Evolutionary conservation across 2,113 vertebrate species (phyloP).

Genomic region (Eidolon helvum): DNA sequence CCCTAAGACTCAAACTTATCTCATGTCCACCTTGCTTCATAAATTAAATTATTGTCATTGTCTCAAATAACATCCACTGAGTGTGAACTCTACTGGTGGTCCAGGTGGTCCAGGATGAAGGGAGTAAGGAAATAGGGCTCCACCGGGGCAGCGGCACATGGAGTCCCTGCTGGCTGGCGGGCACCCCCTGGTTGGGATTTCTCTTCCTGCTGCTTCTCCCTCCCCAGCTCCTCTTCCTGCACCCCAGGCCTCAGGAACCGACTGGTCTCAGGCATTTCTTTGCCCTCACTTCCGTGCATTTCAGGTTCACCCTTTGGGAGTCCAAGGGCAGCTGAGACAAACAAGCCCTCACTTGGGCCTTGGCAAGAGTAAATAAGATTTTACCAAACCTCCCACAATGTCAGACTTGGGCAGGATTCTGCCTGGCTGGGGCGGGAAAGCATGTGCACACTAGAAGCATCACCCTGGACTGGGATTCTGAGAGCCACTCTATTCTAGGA

Average conservation of each 20-base stretch:
- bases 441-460: background rate
- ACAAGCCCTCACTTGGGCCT: conserved; percentile 46
- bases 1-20: background rate
- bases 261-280: background rate
- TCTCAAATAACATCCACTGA: background rate
- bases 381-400: background rate
- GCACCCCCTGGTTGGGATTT: background rate
- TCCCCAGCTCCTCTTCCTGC: background rate
- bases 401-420: conserved; percentile 16
- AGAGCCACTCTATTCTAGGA: background rate
- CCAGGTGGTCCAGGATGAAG: background rate
- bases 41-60: background rate
- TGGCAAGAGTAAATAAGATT: conserved; percentile 49
- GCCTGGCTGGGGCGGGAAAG: background rate
- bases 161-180: background rate
- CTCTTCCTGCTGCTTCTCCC: background rate
- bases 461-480: background rate
- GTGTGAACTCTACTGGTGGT: background rate
- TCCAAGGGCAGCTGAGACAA: background rate
- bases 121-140: background rate
- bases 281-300: background rate
- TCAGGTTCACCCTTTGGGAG: background rate
- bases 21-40: background rate
- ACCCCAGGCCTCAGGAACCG: background rate
- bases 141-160: background rate